These are phyloP conservation scores for Drosophila diplacantha DNA, from an alignment of 2,888 invertebrate species.

Conservation along the genomic window DNA sequence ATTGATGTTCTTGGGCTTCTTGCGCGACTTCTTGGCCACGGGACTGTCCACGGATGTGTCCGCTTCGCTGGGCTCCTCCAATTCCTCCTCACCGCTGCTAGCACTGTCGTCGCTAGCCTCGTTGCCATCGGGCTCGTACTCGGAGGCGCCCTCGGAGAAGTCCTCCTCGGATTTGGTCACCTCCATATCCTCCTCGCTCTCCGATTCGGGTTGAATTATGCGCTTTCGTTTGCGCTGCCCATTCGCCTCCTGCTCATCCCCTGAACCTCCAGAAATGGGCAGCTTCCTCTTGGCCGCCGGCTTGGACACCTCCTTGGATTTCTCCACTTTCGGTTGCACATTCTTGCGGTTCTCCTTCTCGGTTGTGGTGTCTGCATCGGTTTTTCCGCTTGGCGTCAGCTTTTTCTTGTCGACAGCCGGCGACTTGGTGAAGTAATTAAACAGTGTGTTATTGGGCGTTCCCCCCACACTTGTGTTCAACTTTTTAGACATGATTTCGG, in stretches of 20 bases:
- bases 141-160: slow-evolving; percentile 56
- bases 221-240: slow-evolving; percentile 78
- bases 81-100: slow-evolving; percentile 49
- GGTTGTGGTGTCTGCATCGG: slow-evolving; percentile 30
- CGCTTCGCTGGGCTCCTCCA: slow-evolving; percentile 31
- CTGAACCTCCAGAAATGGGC: slow-evolving; percentile 36
- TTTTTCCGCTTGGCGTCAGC: slow-evolving; percentile 43
- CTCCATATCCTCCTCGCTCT: slow-evolving; percentile 68
- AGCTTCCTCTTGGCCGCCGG: slow-evolving; percentile 60
- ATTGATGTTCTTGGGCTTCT: slow-evolving; percentile 28
- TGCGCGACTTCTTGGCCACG: slow-evolving; percentile 48
- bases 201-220: slow-evolving; percentile 59
- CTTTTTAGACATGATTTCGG: slow-evolving; percentile 68
- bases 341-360: slow-evolving; percentile 41
- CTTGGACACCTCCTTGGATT: slow-evolving; percentile 36
- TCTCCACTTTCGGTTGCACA: slow-evolving; percentile 17
- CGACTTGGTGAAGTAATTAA: slow-evolving; percentile 84
- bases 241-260: slow-evolving; percentile 77
- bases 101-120: slow-evolving; percentile 39
- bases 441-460: slow-evolving; percentile 80
- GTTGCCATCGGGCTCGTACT: slow-evolving; percentile 52
- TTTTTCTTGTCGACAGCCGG: slow-evolving; percentile 77
- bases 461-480: slow-evolving; percentile 67
- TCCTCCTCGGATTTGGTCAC: slow-evolving; percentile 77
- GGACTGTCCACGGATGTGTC: slow-evolving; percentile 40